Conservation (phyloP, 1,140 invertebrate genomes). For the Calliphora vicina region DNA sequence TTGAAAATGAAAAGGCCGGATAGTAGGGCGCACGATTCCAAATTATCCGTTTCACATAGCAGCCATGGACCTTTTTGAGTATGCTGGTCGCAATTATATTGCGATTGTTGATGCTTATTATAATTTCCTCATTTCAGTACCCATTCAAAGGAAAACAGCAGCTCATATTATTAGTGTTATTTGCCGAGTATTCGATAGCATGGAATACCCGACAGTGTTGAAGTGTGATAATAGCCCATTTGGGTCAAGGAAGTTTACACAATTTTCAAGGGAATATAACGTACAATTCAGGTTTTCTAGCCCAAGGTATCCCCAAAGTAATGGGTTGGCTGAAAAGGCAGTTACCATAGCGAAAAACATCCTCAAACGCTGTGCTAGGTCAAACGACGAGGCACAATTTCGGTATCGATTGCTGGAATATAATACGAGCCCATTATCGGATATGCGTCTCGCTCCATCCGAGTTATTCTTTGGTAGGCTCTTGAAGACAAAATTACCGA, state of each 20-base stretch:
- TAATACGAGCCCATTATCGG: constrained; percentile 10
- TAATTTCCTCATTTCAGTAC: too few species aligned
- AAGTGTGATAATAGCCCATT: constrained; percentile 36
- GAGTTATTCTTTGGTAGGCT: constrained; percentile 23
- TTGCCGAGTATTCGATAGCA: too few species aligned
- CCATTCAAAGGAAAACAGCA: too few species aligned
- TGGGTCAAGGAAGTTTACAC: neutral
- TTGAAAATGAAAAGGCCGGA: neutral
- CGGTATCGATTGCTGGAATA: constrained; percentile 9
- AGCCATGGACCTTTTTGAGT: constrained; percentile 32
- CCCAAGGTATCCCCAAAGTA: constrained; percentile 37
- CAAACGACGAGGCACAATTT: neutral
- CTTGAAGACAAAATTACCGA: constrained; percentile 13
- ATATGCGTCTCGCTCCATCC: constrained; percentile 16
- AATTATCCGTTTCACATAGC: constrained; percentile 23
- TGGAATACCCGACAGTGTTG: too few species aligned
- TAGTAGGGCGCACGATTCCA: neutral
- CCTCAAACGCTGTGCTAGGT: constrained; percentile 26
- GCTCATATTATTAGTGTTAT: too few species aligned
- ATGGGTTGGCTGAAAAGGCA: constrained; percentile 36
- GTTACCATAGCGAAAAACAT: constrained; percentile 37
- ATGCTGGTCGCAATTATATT: constrained; percentile 25
- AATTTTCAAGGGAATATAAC: neutral
- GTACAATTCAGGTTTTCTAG: constrained; percentile 22
- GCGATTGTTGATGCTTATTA: too few species aligned